Conservation (phyloP, 2,888 invertebrate species). For the Amiota communis region DNA sequence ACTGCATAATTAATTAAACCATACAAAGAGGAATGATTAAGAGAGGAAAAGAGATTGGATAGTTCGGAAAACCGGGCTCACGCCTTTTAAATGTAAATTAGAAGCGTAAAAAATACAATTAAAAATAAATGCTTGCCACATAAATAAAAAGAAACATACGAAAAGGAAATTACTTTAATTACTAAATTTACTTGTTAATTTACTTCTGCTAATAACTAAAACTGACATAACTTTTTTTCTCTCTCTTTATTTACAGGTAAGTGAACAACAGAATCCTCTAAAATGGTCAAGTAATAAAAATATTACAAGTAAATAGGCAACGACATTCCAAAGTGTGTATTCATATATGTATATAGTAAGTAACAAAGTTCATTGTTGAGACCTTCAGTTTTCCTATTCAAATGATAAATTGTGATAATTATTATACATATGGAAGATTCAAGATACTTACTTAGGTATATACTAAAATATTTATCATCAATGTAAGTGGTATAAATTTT, state of each 20-base stretch:
- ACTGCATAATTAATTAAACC: slow-evolving; percentile 60
- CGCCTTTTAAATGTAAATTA: slow-evolving; percentile 25
- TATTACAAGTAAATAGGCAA: no score
- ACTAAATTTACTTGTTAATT: slow-evolving; percentile 8
- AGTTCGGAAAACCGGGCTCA: background rate
- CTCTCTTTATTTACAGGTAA: slow-evolving; percentile 25
- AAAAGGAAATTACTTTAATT: slow-evolving; percentile 19
- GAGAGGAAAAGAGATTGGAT: slow-evolving; percentile 5
- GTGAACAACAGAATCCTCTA: background rate
- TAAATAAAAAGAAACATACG: slow-evolving; percentile 10
- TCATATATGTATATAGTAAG: no score
- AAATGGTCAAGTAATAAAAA: no score
- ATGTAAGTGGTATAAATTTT: no score
- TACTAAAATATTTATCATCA: no score
- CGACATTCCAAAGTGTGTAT: no score
- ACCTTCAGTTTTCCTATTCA: no score
- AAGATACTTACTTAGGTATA: no score
- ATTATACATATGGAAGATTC: no score
- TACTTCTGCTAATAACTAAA: background rate
- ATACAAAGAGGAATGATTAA: slow-evolving; percentile 22
- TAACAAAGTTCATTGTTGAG: no score
- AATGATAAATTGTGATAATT: no score
- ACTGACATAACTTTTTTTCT: background rate
- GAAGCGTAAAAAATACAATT: slow-evolving; percentile 59
- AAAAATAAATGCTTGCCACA: slow-evolving; percentile 45